Conservation (phyloP, 1,140 invertebrate species). For the Drosophila parabipectinata region DNA sequence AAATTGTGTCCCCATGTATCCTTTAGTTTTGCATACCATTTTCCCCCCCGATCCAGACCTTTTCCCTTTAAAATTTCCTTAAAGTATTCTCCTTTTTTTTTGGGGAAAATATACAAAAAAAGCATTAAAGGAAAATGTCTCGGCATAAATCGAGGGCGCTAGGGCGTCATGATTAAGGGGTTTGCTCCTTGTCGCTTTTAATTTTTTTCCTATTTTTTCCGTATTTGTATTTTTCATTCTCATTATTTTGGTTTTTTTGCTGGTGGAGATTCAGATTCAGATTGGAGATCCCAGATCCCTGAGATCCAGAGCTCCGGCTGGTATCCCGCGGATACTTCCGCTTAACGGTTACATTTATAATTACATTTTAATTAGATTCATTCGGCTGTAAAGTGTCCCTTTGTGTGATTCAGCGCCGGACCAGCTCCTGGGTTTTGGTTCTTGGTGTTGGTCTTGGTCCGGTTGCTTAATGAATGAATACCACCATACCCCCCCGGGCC, state of each 20-base stretch:
- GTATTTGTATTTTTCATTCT: constrained; percentile 60
- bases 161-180: constrained; percentile 79
- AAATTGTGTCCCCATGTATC: constrained; percentile 42
- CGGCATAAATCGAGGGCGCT: constrained; percentile 64
- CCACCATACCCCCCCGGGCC: background rate
- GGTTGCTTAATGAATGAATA: constrained; percentile 75
- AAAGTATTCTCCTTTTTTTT: background rate
- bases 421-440: background rate
- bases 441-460: constrained; percentile 1
- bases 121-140: constrained; percentile 39
- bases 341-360: constrained; percentile 84
- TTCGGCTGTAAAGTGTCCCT: constrained; percentile 84
- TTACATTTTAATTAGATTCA: constrained; percentile 84
- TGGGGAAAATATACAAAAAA: background rate
- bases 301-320: constrained; percentile 43
- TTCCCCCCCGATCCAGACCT: background rate
- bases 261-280: constrained; percentile 15
- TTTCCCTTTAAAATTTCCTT: constrained; percentile 32
- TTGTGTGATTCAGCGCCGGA: constrained; percentile 68
- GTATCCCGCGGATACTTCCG: constrained; percentile 83
- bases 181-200: constrained; percentile 72
- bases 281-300: constrained; percentile 14
- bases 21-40: constrained; percentile 3
- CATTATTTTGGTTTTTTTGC: constrained; percentile 60
- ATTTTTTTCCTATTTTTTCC: constrained; percentile 58